These are phyloP conservation scores for Papilio xuthus DNA, from an alignment of 1,140 invertebrate species.

Conservation along the genomic window DNA sequence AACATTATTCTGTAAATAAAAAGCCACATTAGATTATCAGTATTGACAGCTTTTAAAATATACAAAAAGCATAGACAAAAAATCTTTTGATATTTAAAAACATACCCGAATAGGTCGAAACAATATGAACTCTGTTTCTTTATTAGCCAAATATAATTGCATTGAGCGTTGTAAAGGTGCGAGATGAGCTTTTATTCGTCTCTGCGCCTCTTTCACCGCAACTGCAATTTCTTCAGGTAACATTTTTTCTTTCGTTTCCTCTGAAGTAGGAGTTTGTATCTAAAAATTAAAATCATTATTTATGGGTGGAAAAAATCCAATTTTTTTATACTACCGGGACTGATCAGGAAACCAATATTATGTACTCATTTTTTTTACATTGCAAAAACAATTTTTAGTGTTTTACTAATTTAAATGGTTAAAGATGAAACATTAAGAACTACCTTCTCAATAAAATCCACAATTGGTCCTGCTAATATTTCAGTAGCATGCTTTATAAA, in stretches of 20 bases:
- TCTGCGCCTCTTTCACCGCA: slow-evolving; percentile 85
- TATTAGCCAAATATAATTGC: slow-evolving; percentile 97
- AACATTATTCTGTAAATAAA: slow-evolving; percentile 89
- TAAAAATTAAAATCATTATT: slow-evolving; percentile 43
- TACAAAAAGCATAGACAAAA: not conserved
- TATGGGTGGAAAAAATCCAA: too few relatives aligned
- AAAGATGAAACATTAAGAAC: slow-evolving; percentile 19
- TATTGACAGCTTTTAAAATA: not conserved
- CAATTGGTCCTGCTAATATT: slow-evolving; percentile 87
- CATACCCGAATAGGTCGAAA: slow-evolving; percentile 94
- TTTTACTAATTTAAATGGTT: too few relatives aligned
- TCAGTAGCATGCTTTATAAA: slow-evolving; percentile 93
- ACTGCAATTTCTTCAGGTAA: slow-evolving; percentile 81
- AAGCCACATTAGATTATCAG: not conserved
- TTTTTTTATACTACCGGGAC: too few relatives aligned
- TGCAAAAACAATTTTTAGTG: too few relatives aligned
- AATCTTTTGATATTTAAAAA: slow-evolving; percentile 29
- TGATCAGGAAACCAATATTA: not conserved
- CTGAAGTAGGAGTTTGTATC: slow-evolving; percentile 60
- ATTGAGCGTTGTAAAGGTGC: slow-evolving; percentile 92
- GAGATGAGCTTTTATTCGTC: slow-evolving; percentile 90
- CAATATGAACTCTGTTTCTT: slow-evolving; percentile 97
- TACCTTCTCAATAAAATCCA: slow-evolving; percentile 89
- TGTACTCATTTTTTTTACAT: too few relatives aligned
- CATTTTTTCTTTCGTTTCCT: slow-evolving; percentile 76